Base-by-base conservation (phyloP, 2,888 invertebrate species). In the Amblyjoppa proteus region DNA sequence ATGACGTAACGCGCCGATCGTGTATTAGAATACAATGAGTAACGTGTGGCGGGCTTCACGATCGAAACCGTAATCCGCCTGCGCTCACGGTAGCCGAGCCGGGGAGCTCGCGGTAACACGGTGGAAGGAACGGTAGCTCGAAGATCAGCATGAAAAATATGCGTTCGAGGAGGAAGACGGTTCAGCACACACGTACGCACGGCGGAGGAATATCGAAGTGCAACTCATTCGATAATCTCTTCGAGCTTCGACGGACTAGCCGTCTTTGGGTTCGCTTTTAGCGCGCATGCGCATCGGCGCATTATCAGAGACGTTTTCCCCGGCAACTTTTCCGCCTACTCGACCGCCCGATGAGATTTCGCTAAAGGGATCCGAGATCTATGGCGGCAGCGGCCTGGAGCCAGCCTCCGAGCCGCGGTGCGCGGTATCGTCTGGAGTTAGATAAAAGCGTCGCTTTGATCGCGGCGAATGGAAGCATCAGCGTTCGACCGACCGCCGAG, bases 401-500 rank as follows among this genome's bases (percentile, higher is more conserved):
- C 25, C 16, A 53, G n/a, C 20, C 20, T 20, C 53, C 16, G 53
- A 20, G 53, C 20, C 25, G 69, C 69, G 7, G 11, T 13, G 20
- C 20, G 25, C 75, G n/a, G 64, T 64, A 64, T 73, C 64, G 75
- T 49, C 31, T 68, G 69, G 81, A 69, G 78, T 70, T 61, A 79
- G 75, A 82, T 89, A 88, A 88, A 90, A 89, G 87, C 78, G 45
- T 77, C 49, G 83, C 81, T 88, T 83, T 79, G 83, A 85, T 85
- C 85, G 82, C 76, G 56, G 11, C 68, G 68, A 45, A 68, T 73
- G 66, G 61, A 77, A 56, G 69, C 70, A 81, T 81, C 71, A 80
- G 56, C 75, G 53, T 76, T 49, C 68, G 49, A 66, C 34, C 75
- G 64, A 66, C 64, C 51, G 64, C 61, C 49, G 69, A 25, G 41